These are phyloP conservation scores for Chamaedrilus cognettii DNA, from an alignment of 2,888 invertebrate genomes.

Conservation along the genomic window DNA sequence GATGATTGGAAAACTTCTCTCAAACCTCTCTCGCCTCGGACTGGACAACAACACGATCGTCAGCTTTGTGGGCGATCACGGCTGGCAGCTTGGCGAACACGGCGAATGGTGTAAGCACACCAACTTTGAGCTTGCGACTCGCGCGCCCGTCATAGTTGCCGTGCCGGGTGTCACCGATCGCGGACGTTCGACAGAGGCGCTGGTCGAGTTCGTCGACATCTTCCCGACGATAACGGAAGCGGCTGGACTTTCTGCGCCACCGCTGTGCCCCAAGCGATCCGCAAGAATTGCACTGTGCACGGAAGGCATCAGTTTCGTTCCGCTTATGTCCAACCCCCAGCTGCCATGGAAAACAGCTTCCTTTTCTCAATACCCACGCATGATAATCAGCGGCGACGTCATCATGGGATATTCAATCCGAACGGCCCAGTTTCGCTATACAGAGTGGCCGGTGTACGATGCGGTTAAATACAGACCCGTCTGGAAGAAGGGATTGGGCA, in stretches of 20 bases:
- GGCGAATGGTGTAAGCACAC: constrained; percentile 41
- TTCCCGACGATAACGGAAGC: constrained; percentile 45
- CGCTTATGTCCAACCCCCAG: constrained; percentile 17
- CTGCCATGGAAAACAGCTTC: constrained; percentile 27
- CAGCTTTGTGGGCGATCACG: constrained; percentile 35
- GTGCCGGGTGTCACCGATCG: constrained; percentile 43
- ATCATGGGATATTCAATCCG: constrained; percentile 43
- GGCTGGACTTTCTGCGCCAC: constrained; percentile 32
- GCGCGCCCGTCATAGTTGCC: constrained; percentile 43
- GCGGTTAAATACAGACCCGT: constrained; percentile 15
- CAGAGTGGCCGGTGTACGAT: constrained; percentile 37
- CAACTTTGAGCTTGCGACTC: constrained; percentile 43
- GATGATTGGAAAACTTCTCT: constrained; percentile 27
- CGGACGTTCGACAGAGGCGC: constrained; percentile 37
- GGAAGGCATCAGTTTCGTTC: constrained; percentile 30
- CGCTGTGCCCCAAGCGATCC: constrained; percentile 29
- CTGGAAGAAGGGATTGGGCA: constrained; percentile 10
- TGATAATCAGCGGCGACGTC: constrained; percentile 33
- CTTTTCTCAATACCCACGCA: constrained; percentile 39
- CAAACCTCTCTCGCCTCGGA: constrained; percentile 19
- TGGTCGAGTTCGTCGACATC: constrained; percentile 44
- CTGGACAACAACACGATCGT: constrained; percentile 32
- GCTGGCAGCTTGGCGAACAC: constrained; percentile 37
- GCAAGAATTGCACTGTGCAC: constrained; percentile 18
- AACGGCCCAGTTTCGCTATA: constrained; percentile 40